Base-by-base conservation (phyloP, 2,888 invertebrate species). In the Mythimna vitellina region DNA sequence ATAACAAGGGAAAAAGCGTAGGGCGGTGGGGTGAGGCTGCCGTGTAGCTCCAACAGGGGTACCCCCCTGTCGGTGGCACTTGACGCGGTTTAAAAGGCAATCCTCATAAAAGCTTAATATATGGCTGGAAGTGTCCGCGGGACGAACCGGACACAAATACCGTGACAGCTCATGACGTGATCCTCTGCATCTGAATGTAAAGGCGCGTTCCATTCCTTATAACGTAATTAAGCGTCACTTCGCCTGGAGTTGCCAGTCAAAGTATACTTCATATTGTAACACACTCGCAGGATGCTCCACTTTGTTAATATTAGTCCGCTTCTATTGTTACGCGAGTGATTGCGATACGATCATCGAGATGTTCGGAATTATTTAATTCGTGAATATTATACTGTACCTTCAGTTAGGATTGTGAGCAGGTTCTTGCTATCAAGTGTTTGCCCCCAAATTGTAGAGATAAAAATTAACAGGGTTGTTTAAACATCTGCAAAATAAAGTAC, bases 51-150 rank as follows among this genome's bases (percentile, higher is more conserved):
- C 20, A 7, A 17, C 20, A 17, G n/a, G 46, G 56, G 12, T n/a
- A 20, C n/a, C n/a, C n/a, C n/a, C n/a, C n/a, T n/a, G n/a, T n/a
- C 53, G 56, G 54, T 56, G 70, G 65, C 70, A 74, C 84, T 84
- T 67, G 69, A 60, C 66, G 73, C 74, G 76, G 73, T 80, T 86
- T 84, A 84, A 86, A 86, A 87, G 83, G 86, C 86, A 84, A 87
- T 86, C 80, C 87, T 88, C 86, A 85, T 89, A 87, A 86, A 88
- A 89, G 85, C 81, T 81, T 86, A 85, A 89, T 86, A 80, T 79
- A 82, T 74, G 75, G 71, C 79, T 78, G 76, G 63, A 78, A 84
- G 78, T 81, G 78, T 74, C 74, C 76, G 66, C 73, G 72, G 67
- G 64, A 73, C 65, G 70, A 64, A 77, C 66, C 75, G 76, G 85